Base-by-base conservation (phyloP, 2,113 vertebrate species). In the Hyaena hyaena region DNA sequence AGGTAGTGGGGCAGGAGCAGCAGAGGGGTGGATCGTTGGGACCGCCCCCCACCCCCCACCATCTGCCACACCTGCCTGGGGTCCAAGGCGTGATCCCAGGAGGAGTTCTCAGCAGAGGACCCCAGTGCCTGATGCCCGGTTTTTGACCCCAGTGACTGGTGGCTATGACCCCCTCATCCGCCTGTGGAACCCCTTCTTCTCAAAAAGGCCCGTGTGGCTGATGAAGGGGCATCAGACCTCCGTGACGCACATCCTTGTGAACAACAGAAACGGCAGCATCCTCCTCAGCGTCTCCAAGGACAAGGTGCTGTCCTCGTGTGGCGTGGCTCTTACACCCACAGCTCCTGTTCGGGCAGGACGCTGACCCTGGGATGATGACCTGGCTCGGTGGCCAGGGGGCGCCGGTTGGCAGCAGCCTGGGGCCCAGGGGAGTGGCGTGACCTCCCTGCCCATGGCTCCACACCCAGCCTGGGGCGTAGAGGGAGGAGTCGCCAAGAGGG, bases 211-310 rank as follows among this genome's bases (percentile, higher is more conserved):
- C 0, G 10, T 98, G 80, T 97, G 97, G 96, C 11, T 98, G 90
- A 43, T 97, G 97, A 98, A 96, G 90, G 97, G 97, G 23, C 98
- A 98, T 24, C 96, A 94, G 90, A 96, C 97, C 26, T 96, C 95
- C 0, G 98, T 98, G 97, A 97, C 39, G 0, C 97, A 98, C 33
- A 17, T 97, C 35, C 31, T 97, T 0, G 28, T 97, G 63, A 77
- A 24, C n/a, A 88, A 45, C 96, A 85, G 50, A 39, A 80, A 85
- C 14, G 31, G 7, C 86, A 91, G 65, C 76, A 88, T 97, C 85
- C 94, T 98, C 45, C 23, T 98, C 93, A 98, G 98, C 7, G 6
- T 97, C 94, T 98, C 97, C 90, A 97, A 89, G 77, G 97, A 98
- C 93, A 98, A 98, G 96, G 98, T 97, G 55, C 55, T 12, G 1